Conservation (phyloP, 2,888 invertebrate species). For the Drosophila imparisetae region DNA sequence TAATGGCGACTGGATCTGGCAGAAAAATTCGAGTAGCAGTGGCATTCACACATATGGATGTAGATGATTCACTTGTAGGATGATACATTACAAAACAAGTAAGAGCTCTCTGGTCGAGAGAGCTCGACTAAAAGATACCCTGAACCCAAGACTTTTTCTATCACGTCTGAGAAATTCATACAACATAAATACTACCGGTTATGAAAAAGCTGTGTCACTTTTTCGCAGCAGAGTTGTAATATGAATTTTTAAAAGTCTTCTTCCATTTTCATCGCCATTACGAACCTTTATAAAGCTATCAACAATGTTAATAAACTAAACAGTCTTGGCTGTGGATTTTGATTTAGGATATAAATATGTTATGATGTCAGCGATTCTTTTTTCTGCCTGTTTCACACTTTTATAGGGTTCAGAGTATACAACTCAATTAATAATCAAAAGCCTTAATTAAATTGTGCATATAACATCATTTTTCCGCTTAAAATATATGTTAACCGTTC, state of each 20-base stretch:
- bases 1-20: constrained; percentile 27
- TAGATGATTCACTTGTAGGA: constrained; percentile 13
- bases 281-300: neutral
- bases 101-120: neutral
- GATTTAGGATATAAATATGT: neutral
- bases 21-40: constrained; percentile 22
- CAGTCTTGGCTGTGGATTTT: neutral
- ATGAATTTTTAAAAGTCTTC: neutral
- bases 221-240: neutral
- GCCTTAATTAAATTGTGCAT: constrained; percentile 15
- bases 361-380: neutral
- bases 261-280: neutral
- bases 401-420: neutral
- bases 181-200: neutral
- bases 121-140: neutral
- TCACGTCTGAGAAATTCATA: neutral
- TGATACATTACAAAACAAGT: neutral
- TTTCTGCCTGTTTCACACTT: neutral
- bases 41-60: neutral
- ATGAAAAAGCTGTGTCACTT: neutral
- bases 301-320: neutral
- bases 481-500: neutral
- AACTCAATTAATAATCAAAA: neutral
- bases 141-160: neutral
- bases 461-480: constrained; percentile 1